Base-by-base conservation (phyloP, 1,140 invertebrate species). In the Bombyx mori region DNA sequence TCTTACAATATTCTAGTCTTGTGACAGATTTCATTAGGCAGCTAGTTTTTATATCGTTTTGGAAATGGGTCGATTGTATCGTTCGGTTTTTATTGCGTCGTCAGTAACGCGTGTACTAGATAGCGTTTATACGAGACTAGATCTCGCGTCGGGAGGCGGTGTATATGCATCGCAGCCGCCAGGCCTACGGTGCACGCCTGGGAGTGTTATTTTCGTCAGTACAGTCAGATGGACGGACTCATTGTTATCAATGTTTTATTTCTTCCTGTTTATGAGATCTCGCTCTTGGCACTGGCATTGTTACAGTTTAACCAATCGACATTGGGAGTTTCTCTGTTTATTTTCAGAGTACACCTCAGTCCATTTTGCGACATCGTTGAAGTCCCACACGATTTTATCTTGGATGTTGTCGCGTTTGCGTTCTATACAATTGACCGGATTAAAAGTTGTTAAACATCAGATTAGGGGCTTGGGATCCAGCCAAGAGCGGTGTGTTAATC, bases 131-230 rank as follows among this genome's bases (percentile, higher is more conserved):
- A 7, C 42, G 8, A n/a, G 42, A 49, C 42, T 56, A 48, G 47
- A 42, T n/a, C 10, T 49, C 26, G 26, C n/a, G 12, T 42, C 45
- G 26, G 35, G 48, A 46, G 45, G 49, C 35, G 26, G 43, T 22
- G 42, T n/a, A 12, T 42, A 6, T 35, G 35, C 26, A 9, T 56
- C 18, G 54, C 54, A 46, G 26, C 26, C 26, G 26, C 26, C 26
- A 35, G 26, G 26, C 26, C 26, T 35, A 60, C 67, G 57, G 60
- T 63, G 65, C 65, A 66, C 68, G 75, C 76, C 81, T 76, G 71
- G 77, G 79, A 79, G 68, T 65, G 74, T 77, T 86, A 84, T 84
- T 84, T 86, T 79, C 42, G 78, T 82, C 69, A 61, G 69, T 71
- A 72, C 64, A 68, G 61, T 70, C 67, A 67, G 68, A 55, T 69